Conservation (phyloP, 2,113 vertebrate species). For the Chiloscyllium plagiosum region DNA sequence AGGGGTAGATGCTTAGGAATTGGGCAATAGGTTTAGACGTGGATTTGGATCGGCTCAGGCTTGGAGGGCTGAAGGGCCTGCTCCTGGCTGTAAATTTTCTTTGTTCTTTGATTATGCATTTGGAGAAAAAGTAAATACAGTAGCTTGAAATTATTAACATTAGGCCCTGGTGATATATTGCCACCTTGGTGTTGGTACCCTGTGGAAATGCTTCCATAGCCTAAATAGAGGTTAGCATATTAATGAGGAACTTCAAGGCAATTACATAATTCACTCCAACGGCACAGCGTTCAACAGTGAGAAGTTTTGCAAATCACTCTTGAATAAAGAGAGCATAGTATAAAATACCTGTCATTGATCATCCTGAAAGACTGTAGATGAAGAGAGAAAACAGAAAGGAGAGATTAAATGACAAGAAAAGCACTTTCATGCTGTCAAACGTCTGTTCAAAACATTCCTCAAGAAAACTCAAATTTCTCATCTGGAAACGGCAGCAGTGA, state of each 20-base stretch:
- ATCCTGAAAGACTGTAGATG: conserved; percentile 29
- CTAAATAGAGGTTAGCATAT: neutral
- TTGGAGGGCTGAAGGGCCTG: no score
- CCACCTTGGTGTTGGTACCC: neutral
- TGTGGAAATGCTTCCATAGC: neutral
- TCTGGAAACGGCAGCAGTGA: no score
- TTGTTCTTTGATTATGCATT: neutral
- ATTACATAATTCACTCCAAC: neutral
- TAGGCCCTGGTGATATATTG: neutral
- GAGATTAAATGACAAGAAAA: neutral
- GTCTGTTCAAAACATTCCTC: no score
- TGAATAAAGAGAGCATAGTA: neutral
- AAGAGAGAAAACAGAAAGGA: conserved; percentile 7
- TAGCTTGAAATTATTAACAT: neutral
- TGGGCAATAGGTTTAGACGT: no score
- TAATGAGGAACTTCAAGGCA: neutral
- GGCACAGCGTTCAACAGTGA: neutral
- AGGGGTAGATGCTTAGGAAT: no score
- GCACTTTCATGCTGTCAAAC: neutral
- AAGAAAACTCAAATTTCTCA: neutral
- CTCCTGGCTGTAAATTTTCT: no score
- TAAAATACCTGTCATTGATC: conserved; percentile 33
- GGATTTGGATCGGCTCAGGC: no score
- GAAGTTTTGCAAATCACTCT: neutral
- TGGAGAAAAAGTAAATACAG: neutral